These are phyloP conservation scores for Malthinus flaveolus DNA, from an alignment of 2,888 invertebrate genomes.

Conservation along the genomic window DNA sequence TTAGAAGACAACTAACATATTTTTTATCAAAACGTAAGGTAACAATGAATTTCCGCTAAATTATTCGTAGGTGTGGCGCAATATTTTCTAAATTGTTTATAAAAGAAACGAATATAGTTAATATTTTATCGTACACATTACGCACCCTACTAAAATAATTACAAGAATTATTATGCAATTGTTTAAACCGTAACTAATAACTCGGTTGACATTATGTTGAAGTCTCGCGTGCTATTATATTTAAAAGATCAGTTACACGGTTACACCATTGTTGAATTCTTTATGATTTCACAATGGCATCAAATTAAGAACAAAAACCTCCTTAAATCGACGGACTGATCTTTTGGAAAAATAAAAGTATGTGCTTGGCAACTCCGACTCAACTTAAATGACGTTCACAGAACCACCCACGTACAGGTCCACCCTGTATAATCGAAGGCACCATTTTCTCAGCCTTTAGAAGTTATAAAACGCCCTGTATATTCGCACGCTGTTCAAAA, in stretches of 20 bases:
- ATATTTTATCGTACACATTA: neutral
- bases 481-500: too few species aligned
- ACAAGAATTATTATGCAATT: constrained; percentile 4
- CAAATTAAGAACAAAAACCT: neutral
- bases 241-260: too few species aligned
- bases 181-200: constrained; percentile 2
- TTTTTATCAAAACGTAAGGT: constrained; percentile 2
- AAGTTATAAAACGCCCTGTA: too few species aligned
- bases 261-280: too few species aligned
- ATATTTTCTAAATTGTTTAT: neutral
- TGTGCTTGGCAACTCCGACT: too few species aligned
- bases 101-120: too few species aligned
- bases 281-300: neutral
- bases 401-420: too few species aligned
- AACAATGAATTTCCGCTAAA: constrained; percentile 1
- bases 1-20: constrained; percentile 13
- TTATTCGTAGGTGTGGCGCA: neutral
- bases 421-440: too few species aligned
- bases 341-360: too few species aligned
- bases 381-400: too few species aligned
- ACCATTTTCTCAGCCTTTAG: too few species aligned
- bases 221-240: too few species aligned
- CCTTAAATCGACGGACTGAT: neutral
- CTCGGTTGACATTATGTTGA: neutral
- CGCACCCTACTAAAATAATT: neutral